Conservation (phyloP, 2,113 vertebrate species). For the Pseudorasbora parva region DNA sequence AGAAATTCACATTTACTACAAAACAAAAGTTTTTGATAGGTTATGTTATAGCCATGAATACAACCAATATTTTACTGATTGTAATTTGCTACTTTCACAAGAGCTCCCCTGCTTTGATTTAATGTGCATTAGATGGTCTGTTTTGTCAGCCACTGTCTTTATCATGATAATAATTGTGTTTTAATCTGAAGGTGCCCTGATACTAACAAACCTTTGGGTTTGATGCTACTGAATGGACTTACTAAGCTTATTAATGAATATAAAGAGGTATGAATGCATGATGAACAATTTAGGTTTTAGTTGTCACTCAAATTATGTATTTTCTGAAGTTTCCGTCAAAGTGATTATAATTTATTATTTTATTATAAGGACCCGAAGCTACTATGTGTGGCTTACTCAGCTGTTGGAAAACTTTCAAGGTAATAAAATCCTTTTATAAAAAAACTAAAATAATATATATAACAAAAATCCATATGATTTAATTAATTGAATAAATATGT, state of each 20-base stretch:
- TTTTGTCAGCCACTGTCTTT: no score
- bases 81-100: background rate
- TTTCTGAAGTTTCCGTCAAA: background rate
- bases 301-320: background rate
- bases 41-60: background rate
- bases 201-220: conserved; percentile 93
- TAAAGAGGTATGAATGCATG: conserved; percentile 86
- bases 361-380: conserved; percentile 90
- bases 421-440: conserved; percentile 62
- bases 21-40: background rate
- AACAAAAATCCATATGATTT: background rate
- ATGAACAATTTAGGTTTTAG: background rate
- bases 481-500: background rate
- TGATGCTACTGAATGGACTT: conserved; percentile 99
- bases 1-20: background rate
- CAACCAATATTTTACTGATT: background rate
- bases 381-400: conserved; percentile 94
- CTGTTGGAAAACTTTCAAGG: conserved; percentile 97
- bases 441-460: background rate
- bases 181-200: conserved; percentile 86
- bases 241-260: conserved; percentile 98
- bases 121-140: background rate
- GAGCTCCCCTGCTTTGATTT: background rate
- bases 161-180: background rate
- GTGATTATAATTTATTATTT: background rate